Conservation (phyloP, 2,888 invertebrate genomes). For the Meganola albula region DNA sequence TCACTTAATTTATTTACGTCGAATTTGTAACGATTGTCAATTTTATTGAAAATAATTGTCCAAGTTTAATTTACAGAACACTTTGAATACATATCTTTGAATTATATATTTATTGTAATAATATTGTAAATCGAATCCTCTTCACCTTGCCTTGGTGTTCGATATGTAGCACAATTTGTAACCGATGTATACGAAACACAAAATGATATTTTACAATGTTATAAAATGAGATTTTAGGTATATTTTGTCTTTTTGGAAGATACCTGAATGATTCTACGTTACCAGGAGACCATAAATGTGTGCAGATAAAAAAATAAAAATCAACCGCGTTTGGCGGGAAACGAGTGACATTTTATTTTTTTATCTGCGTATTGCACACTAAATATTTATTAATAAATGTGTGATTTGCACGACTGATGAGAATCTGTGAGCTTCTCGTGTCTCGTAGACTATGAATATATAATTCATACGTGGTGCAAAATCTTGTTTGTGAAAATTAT, state of each 20-base stretch:
- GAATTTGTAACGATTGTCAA: slow-evolving; percentile 63
- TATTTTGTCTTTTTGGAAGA: slow-evolving; percentile 60
- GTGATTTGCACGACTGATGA: slow-evolving; percentile 60
- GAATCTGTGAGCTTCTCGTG: slow-evolving; percentile 55
- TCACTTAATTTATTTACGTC: slow-evolving; percentile 42
- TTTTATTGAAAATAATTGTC: slow-evolving; percentile 46
- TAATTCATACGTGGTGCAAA: slow-evolving; percentile 39
- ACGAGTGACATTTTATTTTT: slow-evolving; percentile 27
- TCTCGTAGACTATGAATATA: slow-evolving; percentile 42
- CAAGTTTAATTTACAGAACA: slow-evolving; percentile 65
- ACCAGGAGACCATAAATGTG: slow-evolving; percentile 58
- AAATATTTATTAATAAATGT: slow-evolving; percentile 40
- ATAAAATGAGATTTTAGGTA: slow-evolving; percentile 69
- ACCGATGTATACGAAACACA: slow-evolving; percentile 75
- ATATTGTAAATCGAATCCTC: slow-evolving; percentile 54
- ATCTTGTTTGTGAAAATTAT: slow-evolving; percentile 22
- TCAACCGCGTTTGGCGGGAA: slow-evolving; percentile 23
- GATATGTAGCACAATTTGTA: slow-evolving; percentile 74
- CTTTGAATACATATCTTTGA: slow-evolving; percentile 70
- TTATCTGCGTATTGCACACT: slow-evolving; percentile 45
- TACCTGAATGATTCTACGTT: slow-evolving; percentile 62
- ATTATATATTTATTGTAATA: slow-evolving; percentile 60
- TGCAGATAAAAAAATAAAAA: slow-evolving; percentile 30
- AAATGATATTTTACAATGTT: slow-evolving; percentile 76
- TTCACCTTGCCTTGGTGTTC: slow-evolving; percentile 76